These are phyloP conservation scores for Formicarius rufipectus DNA, from an alignment of 2,113 vertebrate genomes.

Conservation along the genomic window DNA sequence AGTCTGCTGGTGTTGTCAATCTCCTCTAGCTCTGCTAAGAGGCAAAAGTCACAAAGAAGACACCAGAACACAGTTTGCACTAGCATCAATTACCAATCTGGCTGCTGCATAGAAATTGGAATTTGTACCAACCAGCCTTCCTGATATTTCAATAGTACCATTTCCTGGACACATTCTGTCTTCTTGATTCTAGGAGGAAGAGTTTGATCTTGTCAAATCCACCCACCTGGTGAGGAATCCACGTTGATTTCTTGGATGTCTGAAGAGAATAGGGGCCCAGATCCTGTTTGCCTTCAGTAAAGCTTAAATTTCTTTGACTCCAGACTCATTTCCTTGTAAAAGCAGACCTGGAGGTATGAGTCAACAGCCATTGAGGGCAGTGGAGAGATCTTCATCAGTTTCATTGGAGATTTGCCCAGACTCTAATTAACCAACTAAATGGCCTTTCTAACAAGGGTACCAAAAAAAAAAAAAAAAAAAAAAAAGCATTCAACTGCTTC, in stretches of 20 bases:
- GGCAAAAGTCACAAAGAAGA: background rate
- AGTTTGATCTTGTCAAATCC: background rate
- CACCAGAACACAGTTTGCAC: background rate
- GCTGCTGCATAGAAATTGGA: background rate
- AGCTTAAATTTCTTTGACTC: background rate
- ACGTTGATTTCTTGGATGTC: background rate
- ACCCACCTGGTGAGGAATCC: background rate
- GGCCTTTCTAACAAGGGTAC: background rate
- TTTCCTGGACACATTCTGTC: background rate
- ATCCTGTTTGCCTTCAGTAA: background rate
- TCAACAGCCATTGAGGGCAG: background rate
- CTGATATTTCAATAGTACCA: background rate
- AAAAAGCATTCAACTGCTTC: background rate
- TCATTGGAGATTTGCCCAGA: background rate
- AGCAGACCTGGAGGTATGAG: background rate
- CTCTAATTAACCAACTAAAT: conserved; percentile 16
- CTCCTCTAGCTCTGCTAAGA: background rate
- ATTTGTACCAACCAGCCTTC: background rate
- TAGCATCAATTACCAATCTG: background rate
- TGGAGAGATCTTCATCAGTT: background rate
- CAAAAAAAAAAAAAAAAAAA: background rate
- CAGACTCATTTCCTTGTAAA: background rate
- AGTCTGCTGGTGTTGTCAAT: background rate
- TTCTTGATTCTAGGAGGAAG: background rate
- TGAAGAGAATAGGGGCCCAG: background rate